These are phyloP conservation scores for Plemyria rubiginata DNA, from an alignment of 2,888 invertebrate species.

Conservation along the genomic window DNA sequence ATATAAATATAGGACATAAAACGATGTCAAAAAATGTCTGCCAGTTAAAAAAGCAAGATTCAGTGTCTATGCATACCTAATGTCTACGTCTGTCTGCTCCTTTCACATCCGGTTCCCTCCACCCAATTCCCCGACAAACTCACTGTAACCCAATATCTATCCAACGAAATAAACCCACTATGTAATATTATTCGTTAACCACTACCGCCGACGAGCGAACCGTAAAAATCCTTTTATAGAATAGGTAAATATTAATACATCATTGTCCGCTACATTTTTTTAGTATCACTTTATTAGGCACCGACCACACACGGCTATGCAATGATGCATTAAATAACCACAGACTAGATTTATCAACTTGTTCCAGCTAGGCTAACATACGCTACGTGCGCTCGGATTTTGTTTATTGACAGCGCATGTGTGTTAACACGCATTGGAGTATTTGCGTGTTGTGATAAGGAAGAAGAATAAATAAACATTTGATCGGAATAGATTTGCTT, in stretches of 20 bases:
- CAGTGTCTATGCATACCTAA: too few species aligned
- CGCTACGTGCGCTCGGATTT: slow-evolving; percentile 56
- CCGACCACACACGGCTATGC: slow-evolving; percentile 54
- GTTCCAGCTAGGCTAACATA: slow-evolving; percentile 56
- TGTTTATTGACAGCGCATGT: slow-evolving; percentile 57
- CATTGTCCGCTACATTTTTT: slow-evolving; percentile 46
- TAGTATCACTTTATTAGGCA: slow-evolving; percentile 50
- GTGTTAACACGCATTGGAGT: slow-evolving; percentile 28
- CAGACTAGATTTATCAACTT: slow-evolving; percentile 64
- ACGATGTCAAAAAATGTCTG: too few species aligned
- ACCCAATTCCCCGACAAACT: slow-evolving; percentile 10
- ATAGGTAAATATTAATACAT: slow-evolving; percentile 49
- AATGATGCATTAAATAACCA: slow-evolving; percentile 58
- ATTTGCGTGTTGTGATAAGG: slow-evolving; percentile 31
- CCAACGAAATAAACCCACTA: slow-evolving; percentile 39
- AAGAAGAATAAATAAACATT: slow-evolving; percentile 14
- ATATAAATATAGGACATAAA: too few species aligned
- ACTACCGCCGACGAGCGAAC: slow-evolving; percentile 36
- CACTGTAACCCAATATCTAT: slow-evolving; percentile 23
- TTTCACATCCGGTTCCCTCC: slow-evolving; percentile 10
- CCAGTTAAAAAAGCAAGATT: too few species aligned
- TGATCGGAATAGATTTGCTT: slow-evolving; percentile 17
- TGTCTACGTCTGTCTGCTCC: too few species aligned
- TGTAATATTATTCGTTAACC: slow-evolving; percentile 44
- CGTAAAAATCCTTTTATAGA: slow-evolving; percentile 49